phyloP scores from a whole-genome alignment of 2,888 invertebrate species.

The Helobdella robusta region DNA sequence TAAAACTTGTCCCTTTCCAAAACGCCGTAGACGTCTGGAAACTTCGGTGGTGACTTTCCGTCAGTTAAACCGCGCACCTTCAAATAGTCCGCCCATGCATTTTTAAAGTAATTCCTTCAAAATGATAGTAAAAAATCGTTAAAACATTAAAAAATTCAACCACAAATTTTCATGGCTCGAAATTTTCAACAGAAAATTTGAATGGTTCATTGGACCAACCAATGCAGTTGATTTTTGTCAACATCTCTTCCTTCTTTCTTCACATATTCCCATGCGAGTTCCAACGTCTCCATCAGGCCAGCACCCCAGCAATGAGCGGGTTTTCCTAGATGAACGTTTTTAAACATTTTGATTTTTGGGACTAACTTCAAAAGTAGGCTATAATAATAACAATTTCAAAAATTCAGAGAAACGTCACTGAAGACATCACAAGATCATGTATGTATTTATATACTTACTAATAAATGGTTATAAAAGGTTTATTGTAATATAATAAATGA shows the following conservation, averaged over 20 bases:
- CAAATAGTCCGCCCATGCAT: conserved; percentile 42
- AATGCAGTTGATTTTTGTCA: conserved; percentile 39
- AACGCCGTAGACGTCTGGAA: conserved; percentile 40
- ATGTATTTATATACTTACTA: no score
- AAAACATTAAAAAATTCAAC: no score
- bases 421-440: no score
- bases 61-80: conserved; percentile 36
- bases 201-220: conserved; percentile 36
- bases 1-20: conserved; percentile 44
- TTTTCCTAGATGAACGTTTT: conserved; percentile 33
- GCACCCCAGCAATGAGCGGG: conserved; percentile 42
- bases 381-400: no score
- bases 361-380: no score
- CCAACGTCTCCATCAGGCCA: conserved; percentile 38
- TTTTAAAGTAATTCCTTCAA: conserved; percentile 41
- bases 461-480: no score
- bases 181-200: no score
- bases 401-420: no score
- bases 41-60: conserved; percentile 38
- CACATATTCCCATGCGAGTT: conserved; percentile 40
- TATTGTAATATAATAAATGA: no score
- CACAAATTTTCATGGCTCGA: no score
- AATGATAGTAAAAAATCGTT: background rate
- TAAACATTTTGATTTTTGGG: no score
- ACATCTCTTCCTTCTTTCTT: conserved; percentile 35